A percentile compares a stretch with the other conserved stretches of the same genome.
Evolutionary conservation across 2,113 vertebrate species (phyloP).

Genomic region (Aphelocoma coerulescens): DNA sequence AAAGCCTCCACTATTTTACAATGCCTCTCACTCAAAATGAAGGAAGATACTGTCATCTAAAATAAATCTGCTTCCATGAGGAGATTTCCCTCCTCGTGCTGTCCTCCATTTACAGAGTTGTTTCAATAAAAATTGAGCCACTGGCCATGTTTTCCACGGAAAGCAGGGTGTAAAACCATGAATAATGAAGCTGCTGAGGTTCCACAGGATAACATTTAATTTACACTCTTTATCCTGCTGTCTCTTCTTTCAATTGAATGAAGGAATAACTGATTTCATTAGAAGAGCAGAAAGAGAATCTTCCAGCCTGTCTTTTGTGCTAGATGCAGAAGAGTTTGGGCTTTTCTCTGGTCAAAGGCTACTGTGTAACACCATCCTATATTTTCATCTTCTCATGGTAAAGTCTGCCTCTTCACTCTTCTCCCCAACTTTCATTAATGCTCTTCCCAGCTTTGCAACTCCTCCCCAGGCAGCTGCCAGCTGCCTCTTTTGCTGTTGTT

Average conservation of each 20-base stretch:
- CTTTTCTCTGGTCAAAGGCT: background rate
- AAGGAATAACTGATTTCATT: background rate
- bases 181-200: background rate
- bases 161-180: background rate
- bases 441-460: background rate
- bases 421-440: accelerated
- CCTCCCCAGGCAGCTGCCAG: background rate
- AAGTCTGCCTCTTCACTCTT: background rate
- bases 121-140: background rate
- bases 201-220: background rate
- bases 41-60: background rate
- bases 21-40: background rate
- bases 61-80: background rate
- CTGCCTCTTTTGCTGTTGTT: slow-evolving; percentile 6
- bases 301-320: background rate
- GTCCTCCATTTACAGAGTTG: background rate
- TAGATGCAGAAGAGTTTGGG: background rate
- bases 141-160: background rate
- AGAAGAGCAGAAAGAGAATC: background rate
- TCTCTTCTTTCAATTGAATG: background rate
- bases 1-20: background rate
- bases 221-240: background rate
- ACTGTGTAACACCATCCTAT: background rate
- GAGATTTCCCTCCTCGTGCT: background rate
- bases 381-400: background rate